Base-by-base conservation (phyloP, 1,140 invertebrate genomes). In the Nymphalis io region DNA sequence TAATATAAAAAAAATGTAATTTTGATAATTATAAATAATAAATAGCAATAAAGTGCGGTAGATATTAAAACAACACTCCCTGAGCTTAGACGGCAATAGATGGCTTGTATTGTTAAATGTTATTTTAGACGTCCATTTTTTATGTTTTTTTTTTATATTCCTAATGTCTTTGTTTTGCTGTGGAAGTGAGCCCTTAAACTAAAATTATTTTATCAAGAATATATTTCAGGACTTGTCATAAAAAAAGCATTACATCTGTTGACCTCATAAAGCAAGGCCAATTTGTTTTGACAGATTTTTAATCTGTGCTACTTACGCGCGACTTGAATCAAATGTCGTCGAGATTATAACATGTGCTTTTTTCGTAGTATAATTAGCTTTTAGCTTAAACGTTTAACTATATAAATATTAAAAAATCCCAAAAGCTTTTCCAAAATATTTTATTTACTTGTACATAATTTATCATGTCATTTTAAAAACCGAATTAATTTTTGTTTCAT, bases 231-330 rank as follows among this genome's bases (percentile, higher is more conserved):
- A 27, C 12, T 13, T 55, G 5, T 27, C 51, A 27, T 11, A n/a
- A 20, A 20, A 63, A 27, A 48, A 62, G n/a, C 39, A 53, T 39
- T 39, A 23, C 64, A 59, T 59, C 20, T 65, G 63, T 39, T 65
- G 63, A 65, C 63, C 63, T 65, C 21, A 65, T 65, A 55, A 57
- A 65, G 21, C 63, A 65, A 59, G 64, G 55, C 21, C 64, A 44
- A 59, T 15, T 46, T 40, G 38, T 48, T 13, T 18, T 27, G 42
- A 27, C 23, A 13, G 12, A 63, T 53, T 53, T 63, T 62, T 62
- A 27, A 62, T 48, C 42, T 39, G 33, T 55, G 51, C 13, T n/a
- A 53, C 1, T 63, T 53, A 53, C 46, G 60, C 42, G 8, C 44
- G 53, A 63, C 12, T 51, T 63, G 33, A 18, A 12, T 63, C 10